Evolutionary conservation across 2,888 invertebrate genomes (phyloP), one percentile per base, ranked within the genome.

Genomic region (Leptinotarsa tumamoca): DNA sequence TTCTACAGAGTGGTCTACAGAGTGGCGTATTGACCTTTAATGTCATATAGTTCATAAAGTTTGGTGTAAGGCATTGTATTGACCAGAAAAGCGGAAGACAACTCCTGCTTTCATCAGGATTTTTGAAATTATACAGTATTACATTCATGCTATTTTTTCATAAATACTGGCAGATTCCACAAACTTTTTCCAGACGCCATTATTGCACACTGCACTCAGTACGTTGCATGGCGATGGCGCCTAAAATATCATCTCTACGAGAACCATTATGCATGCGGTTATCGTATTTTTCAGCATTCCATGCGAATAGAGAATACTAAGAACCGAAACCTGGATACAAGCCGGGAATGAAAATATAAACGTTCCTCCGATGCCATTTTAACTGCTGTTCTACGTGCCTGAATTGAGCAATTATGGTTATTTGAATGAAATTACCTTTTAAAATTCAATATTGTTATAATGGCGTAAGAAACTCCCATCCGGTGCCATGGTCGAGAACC

Each of bases 381-480:
- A 69, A 69, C 69, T 69, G 52, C 69, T 21, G 18, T n/a, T 18
- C 43, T 69, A 69, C 69, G 69, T 69, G 69, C 49, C 51, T 7
- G 21, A 69, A 69, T 69, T 68, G 69, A 73, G 14, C 63, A 73
- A 69, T 68, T 63, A 67, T 27, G 21, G 50, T 68, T 73, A 52
- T 68, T 63, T 54, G 69, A 73, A 68, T 69, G 68, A 18, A 68
- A 73, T 69, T 63, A 63, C 61, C 69, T 61, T 68, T 73, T 73
- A 73, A 52, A 43, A 73, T 73, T 54, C 73, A 56, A 58, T 68
- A 67, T 50, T 58, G 68, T 69, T 63, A 21, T 50, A 73, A 73
- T 69, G 49, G 68, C 23, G 21, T 56, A 23, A 50, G 52, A 33
- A 27, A 52, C 58, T 43, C 23, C 58, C 63, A 73, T 69, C 73